phyloP scores from a whole-genome alignment of 1,140 invertebrate genomes.

The Drosophila parvula region DNA sequence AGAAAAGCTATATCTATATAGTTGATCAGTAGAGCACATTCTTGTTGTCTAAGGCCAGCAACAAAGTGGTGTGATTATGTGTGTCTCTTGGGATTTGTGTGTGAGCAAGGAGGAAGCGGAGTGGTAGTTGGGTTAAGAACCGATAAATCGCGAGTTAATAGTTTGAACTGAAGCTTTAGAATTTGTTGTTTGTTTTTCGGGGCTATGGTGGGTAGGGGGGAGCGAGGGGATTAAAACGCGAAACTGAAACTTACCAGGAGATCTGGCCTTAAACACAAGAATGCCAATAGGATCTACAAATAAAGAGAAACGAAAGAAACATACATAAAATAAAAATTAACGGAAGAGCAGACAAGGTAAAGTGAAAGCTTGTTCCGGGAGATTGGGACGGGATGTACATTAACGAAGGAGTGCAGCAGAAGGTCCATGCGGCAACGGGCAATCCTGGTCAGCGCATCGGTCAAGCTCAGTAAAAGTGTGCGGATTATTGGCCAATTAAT shows the following conservation, averaged over 20 bases:
- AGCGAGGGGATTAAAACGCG: conserved; percentile 63
- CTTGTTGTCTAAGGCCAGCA: conserved; percentile 84
- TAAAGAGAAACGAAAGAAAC: conserved; percentile 82
- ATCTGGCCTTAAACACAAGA: conserved; percentile 89
- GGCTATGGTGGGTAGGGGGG: neutral
- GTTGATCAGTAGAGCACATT: conserved; percentile 72
- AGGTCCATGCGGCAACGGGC: conserved; percentile 46
- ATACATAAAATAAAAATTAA: conserved; percentile 81
- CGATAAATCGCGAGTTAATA: conserved; percentile 28
- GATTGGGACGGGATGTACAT: conserved; percentile 42
- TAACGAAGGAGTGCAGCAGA: conserved; percentile 50
- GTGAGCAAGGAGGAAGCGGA: conserved; percentile 19
- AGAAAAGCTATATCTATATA: conserved; percentile 43
- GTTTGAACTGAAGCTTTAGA: conserved; percentile 33
- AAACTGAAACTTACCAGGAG: conserved; percentile 86
- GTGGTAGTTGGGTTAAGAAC: conserved; percentile 40
- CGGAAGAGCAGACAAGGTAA: conserved; percentile 28
- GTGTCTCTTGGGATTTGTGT: conserved; percentile 2
- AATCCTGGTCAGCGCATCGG: conserved; percentile 44
- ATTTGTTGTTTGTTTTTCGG: conserved; percentile 8
- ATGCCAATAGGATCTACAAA: conserved; percentile 89
- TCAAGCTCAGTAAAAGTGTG: conserved; percentile 36
- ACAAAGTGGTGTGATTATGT: conserved; percentile 51
- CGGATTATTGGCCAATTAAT: conserved; percentile 27
- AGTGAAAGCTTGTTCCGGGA: neutral